Evolutionary conservation across 2,797 vertebrate species (phyloP), one percentile per base, ranked within the genome.

Genomic region (Parotocinclus haroldoi): DNA sequence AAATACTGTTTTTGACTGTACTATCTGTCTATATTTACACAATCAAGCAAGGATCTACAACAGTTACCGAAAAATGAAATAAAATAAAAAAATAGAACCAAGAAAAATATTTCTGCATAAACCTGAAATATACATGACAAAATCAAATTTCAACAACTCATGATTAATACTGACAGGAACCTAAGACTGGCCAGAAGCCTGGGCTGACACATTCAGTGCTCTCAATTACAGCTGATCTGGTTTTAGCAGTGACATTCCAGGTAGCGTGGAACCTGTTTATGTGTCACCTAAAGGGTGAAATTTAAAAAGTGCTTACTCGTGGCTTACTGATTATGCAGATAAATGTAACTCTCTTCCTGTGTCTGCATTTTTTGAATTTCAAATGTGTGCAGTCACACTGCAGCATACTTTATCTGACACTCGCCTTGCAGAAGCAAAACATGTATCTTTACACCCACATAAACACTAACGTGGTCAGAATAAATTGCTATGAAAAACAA

Each of bases 241-340:
- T 77, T 72, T 74, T 73, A 72, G 49, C 78, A 75, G 79, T 64
- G 45, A 78, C 61, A 72, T 75, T 76, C 61, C 65, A 58, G 73
- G 74, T 76, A 77, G 82, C 83, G 79, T 81, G 82, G 74, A 72
- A 51, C 16, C 77, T 70, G 76, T 73, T 65, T 64, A 36, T 60
- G 53, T 63, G 79, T 76, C 77, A 85, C 74, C 82, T 78, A 65
- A n/a, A 76, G 57, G 69, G 70, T 75, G 18, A 73, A 74, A 65
- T 62, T 73, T 53, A 52, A 27, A 74, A 79, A 67, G 69, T 62
- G 57, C 76, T 73, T 49, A 72, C 77, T 73, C 73, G 71, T 79
- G 73, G 68, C 44, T 69, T 66, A 78, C 66, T 79, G 76, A 65
- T 64, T 80, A 58, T 52, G 46, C 14, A 37, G 39, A 39, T 75